Evolutionary conservation across 2,113 vertebrate species (phyloP).

Genomic region (Chinchilla lanigera): DNA sequence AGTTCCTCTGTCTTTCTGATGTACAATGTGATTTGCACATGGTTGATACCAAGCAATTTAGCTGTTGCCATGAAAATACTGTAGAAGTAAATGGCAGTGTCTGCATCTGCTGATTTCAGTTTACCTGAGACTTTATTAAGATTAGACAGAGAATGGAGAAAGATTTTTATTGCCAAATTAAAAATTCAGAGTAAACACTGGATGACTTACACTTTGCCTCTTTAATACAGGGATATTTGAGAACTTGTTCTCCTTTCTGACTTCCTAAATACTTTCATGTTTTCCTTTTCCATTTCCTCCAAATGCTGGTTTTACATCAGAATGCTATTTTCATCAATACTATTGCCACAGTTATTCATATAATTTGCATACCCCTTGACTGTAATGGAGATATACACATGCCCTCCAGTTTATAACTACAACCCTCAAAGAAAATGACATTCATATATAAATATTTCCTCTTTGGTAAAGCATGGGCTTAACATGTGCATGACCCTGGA

Average conservation of each 20-base stretch:
- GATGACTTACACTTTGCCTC: accelerated
- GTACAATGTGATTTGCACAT: neutral
- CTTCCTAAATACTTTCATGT: neutral
- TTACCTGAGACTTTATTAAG: neutral
- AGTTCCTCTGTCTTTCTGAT: neutral
- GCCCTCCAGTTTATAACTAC: neutral
- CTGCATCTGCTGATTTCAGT: neutral
- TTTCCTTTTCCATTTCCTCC: neutral
- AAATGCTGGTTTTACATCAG: neutral
- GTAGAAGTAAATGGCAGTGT: neutral
- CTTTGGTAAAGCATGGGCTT: neutral
- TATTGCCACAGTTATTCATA: neutral
- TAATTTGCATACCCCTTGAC: neutral
- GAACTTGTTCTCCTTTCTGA: neutral
- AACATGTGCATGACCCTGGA: neutral
- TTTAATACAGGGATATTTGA: neutral
- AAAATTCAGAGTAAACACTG: neutral
- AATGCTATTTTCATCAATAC: neutral
- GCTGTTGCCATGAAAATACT: neutral
- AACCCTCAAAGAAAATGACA: neutral
- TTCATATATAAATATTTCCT: accelerated
- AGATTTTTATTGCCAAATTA: neutral
- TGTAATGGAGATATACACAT: neutral
- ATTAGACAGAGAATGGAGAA: neutral
- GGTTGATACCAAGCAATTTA: neutral